These are phyloP conservation scores for Ameiurus melas DNA, from an alignment of 2,113 vertebrate species.

Conservation along the genomic window DNA sequence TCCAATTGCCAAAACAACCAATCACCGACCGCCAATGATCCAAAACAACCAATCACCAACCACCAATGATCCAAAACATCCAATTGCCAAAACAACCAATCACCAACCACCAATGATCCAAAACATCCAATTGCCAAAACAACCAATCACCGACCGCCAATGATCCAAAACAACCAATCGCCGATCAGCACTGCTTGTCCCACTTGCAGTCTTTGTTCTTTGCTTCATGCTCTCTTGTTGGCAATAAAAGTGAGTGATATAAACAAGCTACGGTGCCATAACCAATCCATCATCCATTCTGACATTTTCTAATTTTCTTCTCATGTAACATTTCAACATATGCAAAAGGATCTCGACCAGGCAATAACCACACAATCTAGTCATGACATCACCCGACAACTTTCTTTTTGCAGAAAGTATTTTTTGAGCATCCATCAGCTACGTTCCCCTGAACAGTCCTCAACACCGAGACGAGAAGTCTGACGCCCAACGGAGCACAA, in stretches of 20 bases:
- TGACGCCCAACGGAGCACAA: conserved; percentile 41
- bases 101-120: no score
- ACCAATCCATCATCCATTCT: background rate
- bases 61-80: background rate
- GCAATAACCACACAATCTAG: background rate
- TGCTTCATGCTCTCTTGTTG: background rate
- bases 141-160: background rate
- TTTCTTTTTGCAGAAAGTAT: background rate
- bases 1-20: background rate
- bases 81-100: background rate
- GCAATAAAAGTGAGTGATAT: background rate
- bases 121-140: no score
- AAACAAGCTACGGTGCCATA: background rate
- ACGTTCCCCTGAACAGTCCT: background rate
- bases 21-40: background rate
- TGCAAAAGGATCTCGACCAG: background rate
- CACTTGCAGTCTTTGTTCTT: background rate
- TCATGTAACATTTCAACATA: background rate
- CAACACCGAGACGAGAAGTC: background rate
- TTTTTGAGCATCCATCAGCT: background rate
- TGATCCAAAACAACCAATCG: background rate
- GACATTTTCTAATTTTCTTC: background rate
- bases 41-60: background rate
- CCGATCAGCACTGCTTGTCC: background rate
- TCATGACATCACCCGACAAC: background rate